Base-by-base conservation (phyloP, 2,888 invertebrate genomes). In the Acleris cristana region DNA sequence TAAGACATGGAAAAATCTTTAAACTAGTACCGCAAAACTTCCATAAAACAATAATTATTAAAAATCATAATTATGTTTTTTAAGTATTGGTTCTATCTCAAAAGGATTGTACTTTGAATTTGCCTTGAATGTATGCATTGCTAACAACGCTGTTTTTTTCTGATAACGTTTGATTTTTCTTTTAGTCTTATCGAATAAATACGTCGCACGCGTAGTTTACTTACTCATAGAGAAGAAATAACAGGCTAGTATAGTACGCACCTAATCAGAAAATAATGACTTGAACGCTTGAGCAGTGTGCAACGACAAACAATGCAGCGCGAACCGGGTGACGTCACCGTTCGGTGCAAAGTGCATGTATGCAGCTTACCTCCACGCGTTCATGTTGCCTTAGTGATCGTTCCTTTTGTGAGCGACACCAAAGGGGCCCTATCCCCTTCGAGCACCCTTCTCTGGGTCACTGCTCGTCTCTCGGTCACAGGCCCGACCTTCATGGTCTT, bases 351-450 rank as follows among this genome's bases (percentile, higher is more conserved):
- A 92, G 92, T 92, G 92, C 92, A 92, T 90, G 87, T 82, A 89
- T 90, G 90, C 90, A 91, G 82, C 82, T 86, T 80, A 82, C 85
- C 92, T 90, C 90, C 80, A 87, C 73, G 82, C 81, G 75, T 86
- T 89, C 79, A 89, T 93, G 90, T 79, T 74, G 79, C 79, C 90
- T 90, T 92, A 85, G 91, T 93, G 88, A 73, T 80, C 82, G 85
- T 89, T 92, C 92, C 92, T 92, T 92, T 89, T 88, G 86, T 86
- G 78, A 86, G 81, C 84, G 85, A 88, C 89, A 89, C 90, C 84
- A 92, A 92, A 92, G 92, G 86, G 92, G 92, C 92, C 92, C 92
- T 92, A 92, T 89, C 92, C 92, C 90, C 91, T 90, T 90, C 79
- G 82, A 81, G 83, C 88, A 89, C 92, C 91, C 92, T 92, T 92